A percentile compares a stretch with the other conserved stretches of the same genome.
Conservation (phyloP, 1,140 invertebrate genomes). For the Heliothis subflexa region DNA sequence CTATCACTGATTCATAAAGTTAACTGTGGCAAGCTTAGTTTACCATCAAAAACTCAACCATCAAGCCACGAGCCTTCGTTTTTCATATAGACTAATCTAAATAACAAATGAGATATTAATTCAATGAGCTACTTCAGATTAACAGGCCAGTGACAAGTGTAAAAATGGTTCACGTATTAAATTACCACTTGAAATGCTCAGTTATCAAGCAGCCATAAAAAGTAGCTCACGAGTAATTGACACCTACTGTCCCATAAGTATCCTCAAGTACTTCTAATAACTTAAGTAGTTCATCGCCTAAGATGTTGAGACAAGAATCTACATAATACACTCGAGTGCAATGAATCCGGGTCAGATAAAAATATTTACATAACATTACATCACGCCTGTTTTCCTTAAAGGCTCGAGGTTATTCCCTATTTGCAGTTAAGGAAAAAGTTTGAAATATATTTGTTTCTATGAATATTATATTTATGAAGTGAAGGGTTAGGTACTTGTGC, state of each 20-base stretch:
- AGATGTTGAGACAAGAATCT: neutral
- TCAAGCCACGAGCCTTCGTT: neutral
- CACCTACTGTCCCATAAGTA: constrained; percentile 23
- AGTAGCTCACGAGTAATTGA: constrained; percentile 39
- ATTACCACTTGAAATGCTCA: no score
- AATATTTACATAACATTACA: no score
- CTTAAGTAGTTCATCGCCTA: constrained; percentile 15
- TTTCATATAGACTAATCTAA: neutral
- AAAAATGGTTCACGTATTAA: constrained; percentile 18
- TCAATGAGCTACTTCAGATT: constrained; percentile 10
- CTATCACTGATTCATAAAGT: no score
- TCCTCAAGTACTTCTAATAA: constrained; percentile 22
- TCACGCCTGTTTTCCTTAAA: no score
- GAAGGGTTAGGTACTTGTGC: no score
- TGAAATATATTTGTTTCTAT: no score
- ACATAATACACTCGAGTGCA: neutral
- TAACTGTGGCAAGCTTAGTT: no score
- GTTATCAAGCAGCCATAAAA: constrained; percentile 23
- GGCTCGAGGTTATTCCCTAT: no score
- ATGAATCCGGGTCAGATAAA: no score
- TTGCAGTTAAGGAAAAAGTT: no score
- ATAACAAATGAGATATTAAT: constrained; percentile 23
- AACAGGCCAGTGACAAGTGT: constrained; percentile 23
- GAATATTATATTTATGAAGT: no score
- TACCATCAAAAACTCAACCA: no score